Conservation (phyloP, 1,140 invertebrate genomes). For the Trigoniulus corallinus region DNA sequence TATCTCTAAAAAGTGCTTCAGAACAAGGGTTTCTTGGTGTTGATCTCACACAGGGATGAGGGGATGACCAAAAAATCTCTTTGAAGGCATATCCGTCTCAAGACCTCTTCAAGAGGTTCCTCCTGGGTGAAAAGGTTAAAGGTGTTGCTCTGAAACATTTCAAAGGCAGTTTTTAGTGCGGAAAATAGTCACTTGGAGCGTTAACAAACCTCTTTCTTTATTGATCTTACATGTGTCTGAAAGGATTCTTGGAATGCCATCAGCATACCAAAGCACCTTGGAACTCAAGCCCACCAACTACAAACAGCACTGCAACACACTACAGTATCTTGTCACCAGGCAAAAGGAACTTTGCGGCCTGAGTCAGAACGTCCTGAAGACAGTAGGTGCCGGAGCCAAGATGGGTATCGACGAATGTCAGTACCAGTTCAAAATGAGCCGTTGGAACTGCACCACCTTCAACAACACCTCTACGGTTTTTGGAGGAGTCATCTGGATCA, state of each 20-base stretch:
- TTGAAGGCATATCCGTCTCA: too few relatives aligned
- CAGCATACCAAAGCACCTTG: slow-evolving; percentile 10
- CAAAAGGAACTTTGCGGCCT: slow-evolving; percentile 32
- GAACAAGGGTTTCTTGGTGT: too few relatives aligned
- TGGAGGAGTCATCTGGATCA: slow-evolving; percentile 38
- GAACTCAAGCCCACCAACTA: slow-evolving; percentile 21
- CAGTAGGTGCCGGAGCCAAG: slow-evolving; percentile 51
- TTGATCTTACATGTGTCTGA: not conserved
- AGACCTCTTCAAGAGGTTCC: too few relatives aligned
- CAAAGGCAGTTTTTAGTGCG: too few relatives aligned
- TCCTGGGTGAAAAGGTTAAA: too few relatives aligned
- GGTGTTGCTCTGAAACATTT: too few relatives aligned
- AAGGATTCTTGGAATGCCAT: slow-evolving; percentile 7
- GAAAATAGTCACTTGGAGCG: too few relatives aligned
- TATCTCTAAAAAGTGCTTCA: too few relatives aligned
- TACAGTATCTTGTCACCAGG: slow-evolving; percentile 30
- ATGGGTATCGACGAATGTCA: slow-evolving; percentile 80
- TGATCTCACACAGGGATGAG: too few relatives aligned
- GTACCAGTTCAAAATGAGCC: slow-evolving; percentile 63
- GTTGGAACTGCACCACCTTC: slow-evolving; percentile 76
- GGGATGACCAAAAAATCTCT: too few relatives aligned
- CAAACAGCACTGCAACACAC: slow-evolving; percentile 24
- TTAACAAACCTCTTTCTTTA: slow-evolving; percentile 1
- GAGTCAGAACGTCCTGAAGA: slow-evolving; percentile 26
- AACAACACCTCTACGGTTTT: slow-evolving; percentile 47